Base-by-base conservation (phyloP, 1,140 invertebrate species). In the Rhyzopertha dominica region DNA sequence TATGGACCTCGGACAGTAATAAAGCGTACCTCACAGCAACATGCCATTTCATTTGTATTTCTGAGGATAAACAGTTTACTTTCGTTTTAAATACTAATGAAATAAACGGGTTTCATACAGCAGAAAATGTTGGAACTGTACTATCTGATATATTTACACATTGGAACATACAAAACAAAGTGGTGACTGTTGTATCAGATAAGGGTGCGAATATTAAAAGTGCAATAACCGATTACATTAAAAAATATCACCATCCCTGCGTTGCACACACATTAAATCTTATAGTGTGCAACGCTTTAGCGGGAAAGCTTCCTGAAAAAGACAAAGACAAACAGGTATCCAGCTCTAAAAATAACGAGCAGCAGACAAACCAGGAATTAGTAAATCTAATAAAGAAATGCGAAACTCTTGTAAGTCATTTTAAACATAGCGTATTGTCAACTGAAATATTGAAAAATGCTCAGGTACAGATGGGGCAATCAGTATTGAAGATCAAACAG, bases 141-240 rank as follows among this genome's bases (percentile, higher is more conserved):
- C 18, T 45, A 41, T 19, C n/a, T 8, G 43, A 45, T n/a, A 45
- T 45, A 25, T 45, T 45, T 17, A 45, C 37, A 13, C 24, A 45
- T 9, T 45, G 43, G 43, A 18, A 45, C 9, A 45, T 45, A 12
- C 24, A 10, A 25, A 18, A 39, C 9, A 45, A 45, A 31, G 26
- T 45, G n/a, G 43, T 39, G 5, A 45, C 35, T 25, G 43, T 45
- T 12, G 35, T 45, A 9, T 45, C 43, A 39, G 43, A 45, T 24
- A 45, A 45, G 24, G 34, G 35, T 29, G 34, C 34, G 28, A 45
- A 45, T 25, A 45, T 24, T 19, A 45, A 45, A 17, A 38, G 7
- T 35, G 43, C 30, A 16, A 29, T 47, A 24, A 28, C 16, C 20
- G 44, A 42, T 1, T 12, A 32, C n/a, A n/a, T n/a, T n/a, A 16